Base-by-base conservation (phyloP, 1,140 invertebrate species). In the Saxidomus purpurata region DNA sequence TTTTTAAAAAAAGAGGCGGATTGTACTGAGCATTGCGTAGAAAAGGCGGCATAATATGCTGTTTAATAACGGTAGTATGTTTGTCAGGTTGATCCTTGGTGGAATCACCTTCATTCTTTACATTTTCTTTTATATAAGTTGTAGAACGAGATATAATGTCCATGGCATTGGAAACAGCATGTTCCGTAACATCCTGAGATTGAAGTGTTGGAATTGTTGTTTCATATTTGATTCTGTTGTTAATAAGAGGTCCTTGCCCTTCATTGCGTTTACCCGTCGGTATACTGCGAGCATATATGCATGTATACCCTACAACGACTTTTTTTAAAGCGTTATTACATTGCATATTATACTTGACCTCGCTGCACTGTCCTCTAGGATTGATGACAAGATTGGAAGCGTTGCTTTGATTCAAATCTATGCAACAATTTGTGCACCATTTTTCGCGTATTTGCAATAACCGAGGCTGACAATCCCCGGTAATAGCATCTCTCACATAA, bases 371-470 rank as follows among this genome's bases (percentile, higher is more conserved):
- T 6, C 59, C 59, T 28, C 25, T 63, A 28, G 59, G 59, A 63
- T 63, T 63, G 25, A 63, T 63, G 59, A 63, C n/a, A 25, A 63
- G 59, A 63, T 63, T 22, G 1, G 59, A 28, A 6, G 59, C 59
- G 59, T 63, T 63, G 15, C 59, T 63, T 28, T 63, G 59, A 63
- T 63, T 63, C 28, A 63, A 63, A n/a, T 63, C 59, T 25, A 63
- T 63, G 15, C 59, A 63, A 28, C 59, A 63, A 0, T 1, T 63
- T n/a, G 6, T 63, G 15, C 59, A 63, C 59, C 59, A 63, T 63
- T 63, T 63, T 63, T 63, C 59, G 28, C 8, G 59, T 28, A 63
- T 63, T 6, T 25, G 25, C 59, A 63, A 63, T 28, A 63, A 28
- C 25, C 28, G 59, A 2, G 59, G 59, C 19, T 55, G 13, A 8